Evolutionary conservation across 2,113 vertebrate species (phyloP).

Genomic region (Vanacampus margaritifer): DNA sequence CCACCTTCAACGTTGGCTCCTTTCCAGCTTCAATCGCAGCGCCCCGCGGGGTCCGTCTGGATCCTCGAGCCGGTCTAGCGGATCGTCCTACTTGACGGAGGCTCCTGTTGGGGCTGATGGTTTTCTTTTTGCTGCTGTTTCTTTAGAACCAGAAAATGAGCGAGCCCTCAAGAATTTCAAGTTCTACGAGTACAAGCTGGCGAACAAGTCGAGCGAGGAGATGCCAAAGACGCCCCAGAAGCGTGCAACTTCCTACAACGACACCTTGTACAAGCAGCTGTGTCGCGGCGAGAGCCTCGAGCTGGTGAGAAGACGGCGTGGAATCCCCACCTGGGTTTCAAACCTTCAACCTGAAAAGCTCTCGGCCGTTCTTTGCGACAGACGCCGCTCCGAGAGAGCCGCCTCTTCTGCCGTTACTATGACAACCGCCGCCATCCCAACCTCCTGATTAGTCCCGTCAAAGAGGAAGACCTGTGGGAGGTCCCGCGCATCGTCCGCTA

Average conservation of each 20-base stretch:
- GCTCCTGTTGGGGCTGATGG: too few species aligned
- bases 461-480: conserved; percentile 96
- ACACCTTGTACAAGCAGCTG: conserved; percentile 85
- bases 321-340: too few species aligned
- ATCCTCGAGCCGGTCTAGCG: too few species aligned
- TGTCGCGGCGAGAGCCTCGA: conserved; percentile 85
- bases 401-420: conserved; percentile 86
- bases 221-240: background rate
- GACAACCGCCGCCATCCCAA: conserved; percentile 81
- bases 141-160: conserved; percentile 86
- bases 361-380: conserved; percentile 41
- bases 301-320: background rate
- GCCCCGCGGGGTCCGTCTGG: too few species aligned
- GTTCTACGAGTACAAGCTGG: conserved; percentile 92
- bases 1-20: too few species aligned
- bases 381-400: conserved; percentile 85
- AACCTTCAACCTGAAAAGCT: too few species aligned
- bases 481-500: conserved; percentile 85
- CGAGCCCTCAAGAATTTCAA: conserved; percentile 90
- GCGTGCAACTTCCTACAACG: conserved; percentile 73
- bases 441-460: conserved; percentile 84
- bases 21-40: too few species aligned
- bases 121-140: conserved; percentile 38
- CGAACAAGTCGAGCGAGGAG: conserved; percentile 73
- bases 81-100: too few species aligned